phyloP scores from a whole-genome alignment of 2,888 invertebrate species.

The Ophonus ardosiacus region DNA sequence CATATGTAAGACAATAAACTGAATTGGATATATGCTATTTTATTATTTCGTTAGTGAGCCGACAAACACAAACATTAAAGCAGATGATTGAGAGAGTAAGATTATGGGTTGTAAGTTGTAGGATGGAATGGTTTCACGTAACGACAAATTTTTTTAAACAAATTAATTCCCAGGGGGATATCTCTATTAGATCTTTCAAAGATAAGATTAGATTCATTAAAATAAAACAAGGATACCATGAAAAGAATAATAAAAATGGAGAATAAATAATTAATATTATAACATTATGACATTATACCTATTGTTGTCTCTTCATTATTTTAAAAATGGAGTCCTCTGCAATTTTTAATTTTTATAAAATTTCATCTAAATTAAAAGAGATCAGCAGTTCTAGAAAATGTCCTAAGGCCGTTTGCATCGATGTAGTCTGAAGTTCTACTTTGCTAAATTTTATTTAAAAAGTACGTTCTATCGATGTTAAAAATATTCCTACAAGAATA shows the following conservation, averaged over 20 bases:
- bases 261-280: background rate
- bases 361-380: too few relatives aligned
- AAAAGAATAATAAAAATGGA: background rate
- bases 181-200: background rate
- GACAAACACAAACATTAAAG: slow-evolving; percentile 4
- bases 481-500: too few relatives aligned
- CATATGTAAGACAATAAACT: slow-evolving; percentile 15
- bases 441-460: too few relatives aligned
- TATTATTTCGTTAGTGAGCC: slow-evolving; percentile 1
- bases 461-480: too few relatives aligned
- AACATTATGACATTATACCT: background rate
- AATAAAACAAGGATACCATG: background rate
- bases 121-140: background rate
- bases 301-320: background rate
- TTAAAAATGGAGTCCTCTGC: too few relatives aligned
- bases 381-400: too few relatives aligned
- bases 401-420: too few relatives aligned
- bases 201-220: background rate
- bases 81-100: background rate
- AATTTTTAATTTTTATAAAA: too few relatives aligned
- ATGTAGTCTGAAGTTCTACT: too few relatives aligned
- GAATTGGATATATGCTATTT: slow-evolving; percentile 1
- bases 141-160: background rate
- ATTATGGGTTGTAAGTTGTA: background rate
- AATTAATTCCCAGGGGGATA: background rate